Percentiles rank a stretch among this genome's conserved stretches.
phyloP scores from a whole-genome alignment of 2,113 vertebrate species.

The Erpornis zantholeuca region DNA sequence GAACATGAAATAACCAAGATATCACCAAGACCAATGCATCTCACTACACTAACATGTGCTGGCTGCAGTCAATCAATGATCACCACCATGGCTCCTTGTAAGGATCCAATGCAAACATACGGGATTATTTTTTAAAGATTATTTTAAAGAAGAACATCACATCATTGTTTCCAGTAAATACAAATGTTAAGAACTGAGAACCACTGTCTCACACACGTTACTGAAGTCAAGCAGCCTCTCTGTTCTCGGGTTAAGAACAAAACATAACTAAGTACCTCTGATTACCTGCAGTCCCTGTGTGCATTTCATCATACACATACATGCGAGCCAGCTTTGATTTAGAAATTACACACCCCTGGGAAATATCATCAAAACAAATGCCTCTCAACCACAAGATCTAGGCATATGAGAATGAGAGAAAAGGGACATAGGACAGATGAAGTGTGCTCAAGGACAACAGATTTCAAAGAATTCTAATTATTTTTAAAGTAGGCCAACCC shows the following conservation, averaged over 20 bases:
- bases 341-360: background rate
- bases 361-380: background rate
- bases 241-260: background rate
- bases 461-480: slow-evolving; percentile 62
- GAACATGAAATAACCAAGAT: background rate
- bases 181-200: background rate
- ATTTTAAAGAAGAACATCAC: background rate
- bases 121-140: background rate
- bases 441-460: slow-evolving; percentile 40
- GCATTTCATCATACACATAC: background rate
- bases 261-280: background rate
- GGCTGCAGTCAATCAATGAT: background rate
- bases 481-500: slow-evolving; percentile 62
- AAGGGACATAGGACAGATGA: background rate
- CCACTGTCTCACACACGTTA: background rate
- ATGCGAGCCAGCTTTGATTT: background rate
- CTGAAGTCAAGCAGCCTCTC: background rate
- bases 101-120: background rate
- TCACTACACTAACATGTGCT: background rate
- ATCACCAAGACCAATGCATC: background rate
- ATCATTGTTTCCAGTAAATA: background rate
- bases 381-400: background rate
- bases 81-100: background rate
- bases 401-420: background rate
- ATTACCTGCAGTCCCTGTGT: background rate